Evolutionary conservation across 2,797 vertebrate species (phyloP), one percentile per base, ranked within the genome.

Genomic region (Galagoides demidoff): DNA sequence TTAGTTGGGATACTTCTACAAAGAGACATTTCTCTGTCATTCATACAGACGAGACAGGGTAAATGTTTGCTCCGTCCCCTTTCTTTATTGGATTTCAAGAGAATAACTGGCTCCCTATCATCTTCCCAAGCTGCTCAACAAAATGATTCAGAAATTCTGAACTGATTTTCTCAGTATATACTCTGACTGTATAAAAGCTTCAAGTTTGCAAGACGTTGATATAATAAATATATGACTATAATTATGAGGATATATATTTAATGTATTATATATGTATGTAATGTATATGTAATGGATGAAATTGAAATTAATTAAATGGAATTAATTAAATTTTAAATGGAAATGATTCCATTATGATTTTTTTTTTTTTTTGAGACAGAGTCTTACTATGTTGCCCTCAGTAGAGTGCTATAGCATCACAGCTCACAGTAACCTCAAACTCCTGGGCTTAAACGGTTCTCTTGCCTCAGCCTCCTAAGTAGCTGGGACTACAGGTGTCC

Each of bases 81-180:
- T 92, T 78, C 70, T 78, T 87, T 92, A 89, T 27, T 13, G 37
- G 43, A 88, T 73, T 73, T 82, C 73, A 52, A 49, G 45, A 74
- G 66, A 70, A 79, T 61, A 39, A 79, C n/a, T 90, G 7, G 1
- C 64, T 95, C 31, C 37, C 34, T 81, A 55, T 34, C 7, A 31
- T 89, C 16, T 78, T 55, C 57, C 14, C 45, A 70, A 82, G 57
- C 31, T 70, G 59, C 79, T 94, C 45, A 68, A 70, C 31, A 39
- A 68, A 92, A 95, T 37, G 52, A 71, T 92, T 84, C 74, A 57
- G 71, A 90, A 91, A 77, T 49, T 82, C 39, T 43, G 52, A 88
- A 55, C 2, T 25, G 34, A 37, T 85, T 78, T 92, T 83, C 64
- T 83, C 66, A 77, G 57, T 25, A 22, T 37, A 94, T 43, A 14